These are phyloP conservation scores for Lissocephala sabroskyi DNA, from an alignment of 2,888 invertebrate genomes.

Conservation along the genomic window DNA sequence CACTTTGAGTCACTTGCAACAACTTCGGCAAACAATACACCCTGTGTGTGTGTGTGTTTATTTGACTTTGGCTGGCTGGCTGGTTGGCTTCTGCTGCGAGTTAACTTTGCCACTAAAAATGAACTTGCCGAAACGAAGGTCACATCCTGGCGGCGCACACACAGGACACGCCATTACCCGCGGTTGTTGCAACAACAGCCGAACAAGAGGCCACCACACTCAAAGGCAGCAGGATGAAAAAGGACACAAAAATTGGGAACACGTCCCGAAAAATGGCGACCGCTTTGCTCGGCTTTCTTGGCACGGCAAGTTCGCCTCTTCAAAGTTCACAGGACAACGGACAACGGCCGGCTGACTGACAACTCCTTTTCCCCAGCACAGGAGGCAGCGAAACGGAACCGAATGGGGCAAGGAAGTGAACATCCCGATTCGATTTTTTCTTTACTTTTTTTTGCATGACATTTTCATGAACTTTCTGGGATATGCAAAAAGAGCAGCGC, in stretches of 20 bases:
- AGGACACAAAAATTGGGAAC: slow-evolving; percentile 1
- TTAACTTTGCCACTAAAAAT: slow-evolving; percentile 57
- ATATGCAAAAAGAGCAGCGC: slow-evolving; percentile 4
- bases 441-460: slow-evolving; percentile 26
- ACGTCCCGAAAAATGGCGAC: slow-evolving; percentile 2
- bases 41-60: too few species aligned
- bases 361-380: slow-evolving; percentile 28
- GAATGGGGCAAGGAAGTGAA: too few species aligned
- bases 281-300: too few species aligned
- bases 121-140: slow-evolving; percentile 65
- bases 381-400: too few species aligned
- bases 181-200: slow-evolving; percentile 3
- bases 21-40: slow-evolving; percentile 47
- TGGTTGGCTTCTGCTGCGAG: slow-evolving; percentile 34
- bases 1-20: slow-evolving; percentile 53
- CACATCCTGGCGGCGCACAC: slow-evolving; percentile 36
- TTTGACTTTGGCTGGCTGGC: slow-evolving; percentile 35
- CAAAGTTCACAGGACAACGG: too few species aligned
- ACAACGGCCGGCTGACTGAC: slow-evolving; percentile 41
- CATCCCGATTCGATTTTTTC: too few species aligned
- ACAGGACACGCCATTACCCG: slow-evolving; percentile 42
- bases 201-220: slow-evolving; percentile 5
- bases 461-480: slow-evolving; percentile 40
- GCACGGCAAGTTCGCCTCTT: too few species aligned
- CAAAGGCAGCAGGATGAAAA: background rate